Percentiles rank a stretch among this genome's conserved stretches.
phyloP scores from a whole-genome alignment of 2,888 invertebrate species.

The Periphyllus acericola region DNA sequence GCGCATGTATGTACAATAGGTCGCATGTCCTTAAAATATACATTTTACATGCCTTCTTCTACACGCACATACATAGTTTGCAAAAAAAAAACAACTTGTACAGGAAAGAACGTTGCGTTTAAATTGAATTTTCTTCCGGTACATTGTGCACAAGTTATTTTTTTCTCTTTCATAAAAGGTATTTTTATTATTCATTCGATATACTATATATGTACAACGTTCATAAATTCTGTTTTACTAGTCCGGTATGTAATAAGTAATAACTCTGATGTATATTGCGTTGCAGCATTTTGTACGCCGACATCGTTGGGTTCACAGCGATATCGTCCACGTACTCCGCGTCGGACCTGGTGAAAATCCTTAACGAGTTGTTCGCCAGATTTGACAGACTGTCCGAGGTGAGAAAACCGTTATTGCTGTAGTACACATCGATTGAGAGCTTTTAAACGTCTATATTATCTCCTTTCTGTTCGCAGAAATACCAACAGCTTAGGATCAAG shows the following conservation, averaged over 20 bases:
- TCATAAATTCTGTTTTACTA: conserved; percentile 18
- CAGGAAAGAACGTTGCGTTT: background rate
- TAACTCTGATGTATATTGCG: background rate
- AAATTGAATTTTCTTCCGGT: conserved; percentile 29
- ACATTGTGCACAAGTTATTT: background rate
- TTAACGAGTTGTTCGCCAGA: conserved; percentile 94
- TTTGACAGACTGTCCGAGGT: conserved; percentile 85
- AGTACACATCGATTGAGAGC: background rate
- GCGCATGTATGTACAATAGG: background rate
- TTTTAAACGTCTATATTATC: background rate
- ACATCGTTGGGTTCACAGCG: conserved; percentile 97
- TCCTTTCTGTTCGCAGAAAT: conserved; percentile 74
- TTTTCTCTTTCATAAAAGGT: conserved; percentile 17
- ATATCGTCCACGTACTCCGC: conserved; percentile 95
- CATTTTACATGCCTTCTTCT: background rate
- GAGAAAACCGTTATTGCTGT: conserved; percentile 63
- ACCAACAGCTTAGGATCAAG: conserved; percentile 93
- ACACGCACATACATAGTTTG: background rate
- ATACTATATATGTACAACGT: too few species aligned
- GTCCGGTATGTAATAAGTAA: too few species aligned
- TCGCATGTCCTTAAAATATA: background rate
- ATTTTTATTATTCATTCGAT: conserved; percentile 47
- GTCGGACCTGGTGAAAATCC: conserved; percentile 92
- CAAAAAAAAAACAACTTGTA: background rate
- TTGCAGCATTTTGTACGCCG: conserved; percentile 92